Base-by-base conservation (phyloP, 1,140 invertebrate species). In the Plodia interpunctella region DNA sequence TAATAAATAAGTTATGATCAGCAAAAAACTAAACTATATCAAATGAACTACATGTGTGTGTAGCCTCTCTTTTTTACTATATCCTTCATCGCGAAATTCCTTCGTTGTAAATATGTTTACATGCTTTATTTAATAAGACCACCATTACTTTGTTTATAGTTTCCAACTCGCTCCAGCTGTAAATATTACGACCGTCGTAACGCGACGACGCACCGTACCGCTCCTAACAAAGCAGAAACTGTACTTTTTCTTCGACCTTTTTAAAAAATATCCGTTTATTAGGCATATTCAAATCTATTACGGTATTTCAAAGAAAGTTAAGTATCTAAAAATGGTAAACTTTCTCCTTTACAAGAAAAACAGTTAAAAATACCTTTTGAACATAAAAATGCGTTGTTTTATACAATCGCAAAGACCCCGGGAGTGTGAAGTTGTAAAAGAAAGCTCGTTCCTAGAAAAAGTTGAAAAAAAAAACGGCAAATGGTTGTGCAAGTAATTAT, bases 401-500 rank as follows among this genome's bases (percentile, higher is more conserved):
- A 10, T 15, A 17, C 2, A 44, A 44, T 44, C 13, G 38, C 38
- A 17, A 17, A 5, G 13, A 5, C 38, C 15, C 38, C 13, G 38
- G 13, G 13, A 44, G 13, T 44, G n/a, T 5, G 38, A n/a, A 6
- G 38, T 44, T 10, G 10, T 44, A 44, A 44, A 44, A 44, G 38
- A 44, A 44, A 44, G 38, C 38, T 44, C 10, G 8, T 44, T 44
- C 38, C 13, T 44, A 15, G 38, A 44, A 44, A 44, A 44, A 44
- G 10, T 4, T 10, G 1, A 9, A 2, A 4, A 44, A 44, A 44
- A 44, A 44, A 44, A 15, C 5, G 13, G 38, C 38, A 15, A 44
- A 44, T 17, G 38, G 38, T 44, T 15, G 15, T 44, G 38, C 38
- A 44, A 44, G 38, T 44, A 44, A 44, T 44, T 44, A 44, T 44